Evolutionary conservation across 1,140 invertebrate genomes (phyloP).

Genomic region (Ctenoplectra terminalis): DNA sequence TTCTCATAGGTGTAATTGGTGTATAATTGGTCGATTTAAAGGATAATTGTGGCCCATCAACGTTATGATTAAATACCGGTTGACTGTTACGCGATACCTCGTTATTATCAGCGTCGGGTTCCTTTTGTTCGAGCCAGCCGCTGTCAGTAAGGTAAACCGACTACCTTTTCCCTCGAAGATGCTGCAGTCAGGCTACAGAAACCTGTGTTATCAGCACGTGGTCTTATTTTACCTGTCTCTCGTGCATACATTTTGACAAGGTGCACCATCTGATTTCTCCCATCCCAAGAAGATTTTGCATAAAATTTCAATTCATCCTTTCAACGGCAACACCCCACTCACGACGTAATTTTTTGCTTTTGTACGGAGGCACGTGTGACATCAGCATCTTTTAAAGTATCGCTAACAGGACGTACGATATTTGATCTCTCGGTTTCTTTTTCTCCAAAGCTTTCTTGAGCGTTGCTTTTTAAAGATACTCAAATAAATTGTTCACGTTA

Average conservation of each 20-base stretch:
- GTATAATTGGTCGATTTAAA: conserved; percentile 6
- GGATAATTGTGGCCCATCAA: conserved; percentile 16
- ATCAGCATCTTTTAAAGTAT: neutral
- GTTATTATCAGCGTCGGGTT: conserved; percentile 27
- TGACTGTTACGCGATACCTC: conserved; percentile 33
- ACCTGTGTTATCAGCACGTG: conserved; percentile 34
- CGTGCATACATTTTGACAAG: neutral
- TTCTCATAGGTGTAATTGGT: neutral
- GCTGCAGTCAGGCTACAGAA: neutral
- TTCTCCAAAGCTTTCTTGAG: too few species aligned
- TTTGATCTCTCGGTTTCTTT: neutral
- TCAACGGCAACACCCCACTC: neutral
- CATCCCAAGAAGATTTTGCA: neutral
- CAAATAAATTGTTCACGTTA: too few species aligned
- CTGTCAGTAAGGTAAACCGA: conserved; percentile 45
- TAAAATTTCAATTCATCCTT: conserved; percentile 19
- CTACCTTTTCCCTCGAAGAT: conserved; percentile 27
- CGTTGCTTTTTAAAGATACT: too few species aligned
- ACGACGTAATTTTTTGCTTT: neutral
- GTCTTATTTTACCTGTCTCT: conserved; percentile 12
- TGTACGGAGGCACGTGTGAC: neutral
- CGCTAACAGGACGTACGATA: neutral
- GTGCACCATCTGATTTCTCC: neutral
- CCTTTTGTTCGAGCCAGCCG: neutral
- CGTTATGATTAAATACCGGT: conserved; percentile 21